A percentile compares a stretch with the other conserved stretches of the same genome.
These are phyloP conservation scores for Gymnoscopelus braueri DNA, from an alignment of 2,797 vertebrate genomes.

Conservation along the genomic window DNA sequence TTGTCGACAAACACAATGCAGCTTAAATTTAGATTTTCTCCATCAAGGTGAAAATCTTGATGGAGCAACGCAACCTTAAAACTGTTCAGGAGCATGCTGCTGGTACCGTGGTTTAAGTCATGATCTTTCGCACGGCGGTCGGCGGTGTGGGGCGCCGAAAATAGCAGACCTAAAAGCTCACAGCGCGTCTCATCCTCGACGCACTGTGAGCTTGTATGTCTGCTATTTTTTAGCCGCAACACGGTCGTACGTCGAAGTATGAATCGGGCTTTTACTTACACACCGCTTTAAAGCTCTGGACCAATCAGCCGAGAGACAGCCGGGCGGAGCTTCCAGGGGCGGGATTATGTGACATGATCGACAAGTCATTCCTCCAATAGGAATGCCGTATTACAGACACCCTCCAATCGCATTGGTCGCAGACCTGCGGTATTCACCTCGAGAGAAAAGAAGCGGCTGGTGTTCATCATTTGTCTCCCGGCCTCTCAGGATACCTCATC, in stretches of 20 bases:
- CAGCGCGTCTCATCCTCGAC: too few relatives aligned
- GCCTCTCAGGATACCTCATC: conserved; percentile 55
- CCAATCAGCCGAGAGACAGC: conserved; percentile 66
- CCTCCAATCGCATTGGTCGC: conserved; percentile 70
- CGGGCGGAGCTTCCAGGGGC: conserved; percentile 30
- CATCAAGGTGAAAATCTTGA: conserved; percentile 30
- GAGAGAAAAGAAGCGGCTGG: conserved; percentile 72
- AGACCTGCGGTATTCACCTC: conserved; percentile 60
- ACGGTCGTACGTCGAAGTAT: too few relatives aligned
- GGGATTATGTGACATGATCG: conserved; percentile 40
- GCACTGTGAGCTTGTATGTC: too few relatives aligned
- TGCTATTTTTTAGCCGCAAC: too few relatives aligned
- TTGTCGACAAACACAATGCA: background rate
- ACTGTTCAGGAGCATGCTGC: too few relatives aligned
- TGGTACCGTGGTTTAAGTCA: too few relatives aligned
- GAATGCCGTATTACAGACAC: background rate
- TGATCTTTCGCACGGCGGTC: too few relatives aligned
- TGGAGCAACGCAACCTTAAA: background rate
- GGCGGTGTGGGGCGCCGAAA: too few relatives aligned
- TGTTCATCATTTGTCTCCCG: conserved; percentile 80
- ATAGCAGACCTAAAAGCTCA: too few relatives aligned
- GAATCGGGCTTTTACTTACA: background rate
- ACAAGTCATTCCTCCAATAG: conserved; percentile 63
- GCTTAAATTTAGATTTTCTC: conserved; percentile 30
- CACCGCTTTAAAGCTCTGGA: conserved; percentile 66